Percentiles rank a stretch among this genome's conserved stretches.
Evolutionary conservation across 2,888 invertebrate genomes (phyloP).

Genomic region (Bellardia bayeri): DNA sequence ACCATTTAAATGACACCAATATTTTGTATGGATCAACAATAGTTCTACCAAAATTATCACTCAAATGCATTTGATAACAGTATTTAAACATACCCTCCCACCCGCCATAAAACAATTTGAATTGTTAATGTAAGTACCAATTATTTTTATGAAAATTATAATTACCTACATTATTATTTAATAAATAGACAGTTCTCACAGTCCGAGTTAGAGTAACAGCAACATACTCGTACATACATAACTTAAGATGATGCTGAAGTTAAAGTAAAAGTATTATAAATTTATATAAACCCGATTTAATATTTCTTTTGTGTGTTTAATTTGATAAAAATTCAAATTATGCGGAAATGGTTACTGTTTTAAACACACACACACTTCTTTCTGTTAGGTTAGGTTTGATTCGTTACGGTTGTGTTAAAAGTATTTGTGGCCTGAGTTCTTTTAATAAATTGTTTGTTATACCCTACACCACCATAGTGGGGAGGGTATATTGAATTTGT

Average conservation of each 20-base stretch:
- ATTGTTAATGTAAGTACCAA: background rate
- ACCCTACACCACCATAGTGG: too few species aligned
- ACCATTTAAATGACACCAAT: too few species aligned
- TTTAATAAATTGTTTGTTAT: background rate
- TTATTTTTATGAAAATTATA: background rate
- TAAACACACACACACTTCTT: conserved; percentile 20
- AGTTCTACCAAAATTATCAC: background rate
- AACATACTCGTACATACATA: conserved; percentile 27
- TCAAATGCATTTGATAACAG: background rate
- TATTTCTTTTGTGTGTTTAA: conserved; percentile 9
- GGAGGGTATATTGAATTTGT: too few species aligned
- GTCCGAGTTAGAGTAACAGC: conserved; percentile 10
- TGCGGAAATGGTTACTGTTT: conserved; percentile 53
- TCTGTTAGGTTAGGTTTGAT: background rate
- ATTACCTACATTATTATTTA: background rate
- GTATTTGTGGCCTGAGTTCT: background rate
- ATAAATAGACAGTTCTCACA: conserved; percentile 30
- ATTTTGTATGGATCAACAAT: too few species aligned
- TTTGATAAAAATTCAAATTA: conserved; percentile 44
- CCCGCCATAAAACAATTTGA: background rate
- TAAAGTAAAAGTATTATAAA: conserved; percentile 24
- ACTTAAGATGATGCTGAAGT: conserved; percentile 3
- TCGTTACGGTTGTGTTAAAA: background rate
- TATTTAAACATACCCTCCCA: background rate
- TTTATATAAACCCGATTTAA: conserved; percentile 8